Evolutionary conservation across 2,888 invertebrate genomes (phyloP).

Genomic region (Cerastis rubricosa): DNA sequence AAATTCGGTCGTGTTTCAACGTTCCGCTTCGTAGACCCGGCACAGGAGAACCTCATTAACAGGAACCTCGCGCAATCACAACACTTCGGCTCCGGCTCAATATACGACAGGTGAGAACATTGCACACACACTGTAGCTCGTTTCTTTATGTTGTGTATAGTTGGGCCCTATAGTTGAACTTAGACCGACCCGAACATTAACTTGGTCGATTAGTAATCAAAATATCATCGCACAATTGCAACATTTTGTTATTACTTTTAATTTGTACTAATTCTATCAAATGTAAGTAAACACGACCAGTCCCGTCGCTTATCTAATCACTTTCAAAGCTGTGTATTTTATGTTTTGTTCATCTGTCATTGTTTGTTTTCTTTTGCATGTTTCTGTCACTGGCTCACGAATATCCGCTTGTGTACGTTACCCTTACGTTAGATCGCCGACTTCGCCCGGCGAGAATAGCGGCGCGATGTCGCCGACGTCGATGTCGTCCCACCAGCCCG

Average conservation of each 20-base stretch:
- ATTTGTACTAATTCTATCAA: conserved; percentile 72
- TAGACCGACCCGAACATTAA: conserved; percentile 67
- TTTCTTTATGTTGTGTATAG: conserved; percentile 77
- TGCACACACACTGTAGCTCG: conserved; percentile 47
- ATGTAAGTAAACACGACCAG: conserved; percentile 70
- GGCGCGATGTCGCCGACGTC: conserved; percentile 88
- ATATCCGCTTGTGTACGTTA: conserved; percentile 88
- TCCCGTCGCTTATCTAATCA: conserved; percentile 81
- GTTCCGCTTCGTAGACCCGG: conserved; percentile 96
- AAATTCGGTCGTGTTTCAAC: conserved; percentile 97
- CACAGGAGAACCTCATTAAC: conserved; percentile 94
- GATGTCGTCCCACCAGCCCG: conserved; percentile 79
- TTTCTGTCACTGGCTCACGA: conserved; percentile 89
- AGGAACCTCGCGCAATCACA: conserved; percentile 94
- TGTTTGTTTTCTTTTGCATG: conserved; percentile 89
- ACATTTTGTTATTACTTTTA: conserved; percentile 73
- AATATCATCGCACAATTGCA: conserved; percentile 74
- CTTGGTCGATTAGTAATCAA: conserved; percentile 61
- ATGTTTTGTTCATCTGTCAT: conserved; percentile 80
- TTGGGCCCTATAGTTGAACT: conserved; percentile 71
- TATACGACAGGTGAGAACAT: conserved; percentile 94
- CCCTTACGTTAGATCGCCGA: conserved; percentile 87
- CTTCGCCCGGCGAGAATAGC: conserved; percentile 83
- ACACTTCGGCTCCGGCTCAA: conserved; percentile 94
- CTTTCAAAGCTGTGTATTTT: conserved; percentile 73